A percentile compares a stretch with the other conserved stretches of the same genome.
Conservation (phyloP, 2,888 invertebrate genomes). For the Acanthoscelides obtectus region DNA sequence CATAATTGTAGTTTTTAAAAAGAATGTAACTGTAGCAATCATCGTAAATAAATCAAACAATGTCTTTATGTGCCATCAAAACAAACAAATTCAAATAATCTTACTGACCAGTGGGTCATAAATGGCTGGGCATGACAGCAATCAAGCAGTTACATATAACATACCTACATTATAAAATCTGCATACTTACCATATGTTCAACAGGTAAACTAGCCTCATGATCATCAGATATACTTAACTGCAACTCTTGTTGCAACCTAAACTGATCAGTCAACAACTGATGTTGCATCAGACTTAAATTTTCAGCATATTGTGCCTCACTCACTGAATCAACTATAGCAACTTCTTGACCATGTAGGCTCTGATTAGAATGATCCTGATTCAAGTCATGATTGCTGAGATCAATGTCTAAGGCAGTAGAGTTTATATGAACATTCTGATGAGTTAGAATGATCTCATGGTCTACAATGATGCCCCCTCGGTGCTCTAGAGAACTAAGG, state of each 20-base stretch:
- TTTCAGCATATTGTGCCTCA: constrained; percentile 32
- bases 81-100: no score
- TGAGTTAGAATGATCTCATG: constrained; percentile 40
- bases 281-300: constrained; percentile 37
- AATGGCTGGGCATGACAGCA: no score
- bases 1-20: no score
- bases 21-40: no score
- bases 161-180: neutral
- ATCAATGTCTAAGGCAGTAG: constrained; percentile 38
- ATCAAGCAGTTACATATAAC: no score
- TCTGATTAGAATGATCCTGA: constrained; percentile 41
- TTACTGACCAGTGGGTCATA: no score
- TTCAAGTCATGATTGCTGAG: constrained; percentile 40
- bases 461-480: constrained; percentile 37
- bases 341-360: constrained; percentile 32
- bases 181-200: constrained; percentile 16
- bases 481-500: constrained; percentile 34
- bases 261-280: constrained; percentile 35
- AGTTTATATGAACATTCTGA: constrained; percentile 34
- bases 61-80: no score
- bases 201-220: constrained; percentile 12
- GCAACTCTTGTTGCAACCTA: constrained; percentile 29
- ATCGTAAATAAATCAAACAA: no score
- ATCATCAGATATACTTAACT: constrained; percentile 20
- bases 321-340: constrained; percentile 32